phyloP scores from a whole-genome alignment of 2,797 vertebrate genomes.

The Sebastes minor region DNA sequence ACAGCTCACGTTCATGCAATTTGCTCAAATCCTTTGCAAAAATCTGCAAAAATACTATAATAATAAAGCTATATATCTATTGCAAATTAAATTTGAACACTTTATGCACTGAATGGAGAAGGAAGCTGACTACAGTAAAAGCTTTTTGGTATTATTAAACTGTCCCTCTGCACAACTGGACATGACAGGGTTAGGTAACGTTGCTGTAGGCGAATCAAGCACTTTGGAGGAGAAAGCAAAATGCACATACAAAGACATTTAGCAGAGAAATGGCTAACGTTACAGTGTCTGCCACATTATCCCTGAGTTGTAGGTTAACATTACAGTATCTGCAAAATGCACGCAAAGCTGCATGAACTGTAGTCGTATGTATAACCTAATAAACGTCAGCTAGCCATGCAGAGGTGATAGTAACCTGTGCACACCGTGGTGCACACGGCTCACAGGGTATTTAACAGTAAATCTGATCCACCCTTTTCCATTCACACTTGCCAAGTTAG shows the following conservation, averaged over 20 bases:
- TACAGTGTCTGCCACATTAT: neutral
- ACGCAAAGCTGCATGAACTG: neutral
- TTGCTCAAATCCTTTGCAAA: neutral
- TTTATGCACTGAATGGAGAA: too few species aligned
- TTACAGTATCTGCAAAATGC: neutral
- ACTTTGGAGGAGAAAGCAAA: neutral
- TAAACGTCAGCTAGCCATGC: neutral
- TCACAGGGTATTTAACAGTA: constrained; percentile 23
- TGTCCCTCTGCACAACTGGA: neutral
- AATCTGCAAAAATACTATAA: neutral
- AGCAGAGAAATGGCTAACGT: neutral
- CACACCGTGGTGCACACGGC: neutral
- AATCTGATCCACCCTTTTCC: constrained; percentile 45
- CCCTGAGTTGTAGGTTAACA: neutral
- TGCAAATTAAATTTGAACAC: neutral
- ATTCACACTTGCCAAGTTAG: constrained; percentile 51
- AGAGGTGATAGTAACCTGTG: neutral
- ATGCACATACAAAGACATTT: neutral
- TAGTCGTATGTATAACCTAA: neutral
- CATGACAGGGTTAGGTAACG: neutral
- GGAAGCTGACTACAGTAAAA: neutral
- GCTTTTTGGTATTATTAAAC: neutral
- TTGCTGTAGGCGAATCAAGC: neutral
- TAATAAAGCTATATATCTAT: neutral
- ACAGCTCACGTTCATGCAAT: neutral